Percentiles rank a stretch among this genome's conserved stretches.
These are phyloP conservation scores for Mormyrops attenuatus DNA, from an alignment of 2,797 vertebrate species.

Conservation along the genomic window DNA sequence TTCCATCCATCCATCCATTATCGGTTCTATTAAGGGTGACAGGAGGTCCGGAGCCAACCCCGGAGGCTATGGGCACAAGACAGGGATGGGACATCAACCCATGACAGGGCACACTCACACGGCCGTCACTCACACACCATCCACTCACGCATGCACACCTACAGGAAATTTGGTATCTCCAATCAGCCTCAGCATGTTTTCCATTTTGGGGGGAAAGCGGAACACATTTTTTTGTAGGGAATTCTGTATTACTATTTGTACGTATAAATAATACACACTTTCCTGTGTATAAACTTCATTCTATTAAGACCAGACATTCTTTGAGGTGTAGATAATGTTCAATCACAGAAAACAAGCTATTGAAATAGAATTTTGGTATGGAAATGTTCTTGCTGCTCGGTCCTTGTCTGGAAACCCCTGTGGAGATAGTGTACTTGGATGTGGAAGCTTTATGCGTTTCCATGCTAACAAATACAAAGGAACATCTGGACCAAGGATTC, in stretches of 20 bases:
- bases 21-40: neutral
- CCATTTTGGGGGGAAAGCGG: neutral
- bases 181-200: neutral
- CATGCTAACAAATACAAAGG: constrained; percentile 12
- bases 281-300: neutral
- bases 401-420: neutral
- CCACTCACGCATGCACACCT: neutral
- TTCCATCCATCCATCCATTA: neutral
- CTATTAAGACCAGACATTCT: neutral
- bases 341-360: neutral
- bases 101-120: neutral
- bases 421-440: neutral
- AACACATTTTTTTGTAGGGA: neutral
- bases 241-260: neutral
- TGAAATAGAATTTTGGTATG: neutral
- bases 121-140: neutral
- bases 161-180: neutral
- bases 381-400: neutral
- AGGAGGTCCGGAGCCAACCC: neutral
- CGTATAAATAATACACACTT: neutral
- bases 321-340: neutral
- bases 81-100: neutral
- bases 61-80: neutral
- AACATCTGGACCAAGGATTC: constrained; percentile 1
- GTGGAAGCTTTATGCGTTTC: neutral